A percentile compares a stretch with the other conserved stretches of the same genome.
Conservation (phyloP, 2,888 invertebrate species). For the Empis stercorea region DNA sequence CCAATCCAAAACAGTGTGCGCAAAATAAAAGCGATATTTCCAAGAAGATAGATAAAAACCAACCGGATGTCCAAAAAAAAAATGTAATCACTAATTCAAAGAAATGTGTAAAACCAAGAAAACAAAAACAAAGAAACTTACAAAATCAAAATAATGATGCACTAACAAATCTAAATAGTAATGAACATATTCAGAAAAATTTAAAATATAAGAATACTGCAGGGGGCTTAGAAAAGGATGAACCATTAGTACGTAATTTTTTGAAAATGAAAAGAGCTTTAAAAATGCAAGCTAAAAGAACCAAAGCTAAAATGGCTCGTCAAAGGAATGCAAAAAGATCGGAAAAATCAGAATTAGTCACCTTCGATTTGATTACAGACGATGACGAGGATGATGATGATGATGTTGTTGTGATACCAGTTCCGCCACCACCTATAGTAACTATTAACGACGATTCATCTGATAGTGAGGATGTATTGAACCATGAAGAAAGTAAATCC, state of each 20-base stretch:
- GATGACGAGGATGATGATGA: slow-evolving; percentile 22
- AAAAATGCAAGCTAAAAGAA: slow-evolving; percentile 20
- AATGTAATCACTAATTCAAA: too few relatives aligned
- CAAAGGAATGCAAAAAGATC: slow-evolving; percentile 5
- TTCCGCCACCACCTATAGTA: slow-evolving; percentile 23
- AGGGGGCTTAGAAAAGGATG: too few relatives aligned
- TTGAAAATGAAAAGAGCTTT: slow-evolving; percentile 14
- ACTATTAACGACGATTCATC: slow-evolving; percentile 23
- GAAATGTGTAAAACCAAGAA: too few relatives aligned
- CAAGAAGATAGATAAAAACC: too few relatives aligned
- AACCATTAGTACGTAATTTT: too few relatives aligned
- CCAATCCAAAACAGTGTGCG: too few relatives aligned
- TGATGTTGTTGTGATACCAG: slow-evolving; percentile 27
- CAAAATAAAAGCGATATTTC: too few relatives aligned
- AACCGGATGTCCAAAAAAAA: too few relatives aligned
- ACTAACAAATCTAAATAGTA: too few relatives aligned
- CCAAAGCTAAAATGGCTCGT: slow-evolving; percentile 8
- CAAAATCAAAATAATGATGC: too few relatives aligned
- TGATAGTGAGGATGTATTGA: slow-evolving; percentile 23
- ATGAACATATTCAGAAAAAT: neutral
- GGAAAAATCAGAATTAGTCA: slow-evolving; percentile 16
- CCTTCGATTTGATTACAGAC: slow-evolving; percentile 18
- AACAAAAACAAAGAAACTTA: too few relatives aligned
- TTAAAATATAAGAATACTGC: neutral
- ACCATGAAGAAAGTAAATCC: slow-evolving; percentile 9